These are phyloP conservation scores for Zapornia atra DNA, from an alignment of 2,113 vertebrate genomes.

Conservation along the genomic window DNA sequence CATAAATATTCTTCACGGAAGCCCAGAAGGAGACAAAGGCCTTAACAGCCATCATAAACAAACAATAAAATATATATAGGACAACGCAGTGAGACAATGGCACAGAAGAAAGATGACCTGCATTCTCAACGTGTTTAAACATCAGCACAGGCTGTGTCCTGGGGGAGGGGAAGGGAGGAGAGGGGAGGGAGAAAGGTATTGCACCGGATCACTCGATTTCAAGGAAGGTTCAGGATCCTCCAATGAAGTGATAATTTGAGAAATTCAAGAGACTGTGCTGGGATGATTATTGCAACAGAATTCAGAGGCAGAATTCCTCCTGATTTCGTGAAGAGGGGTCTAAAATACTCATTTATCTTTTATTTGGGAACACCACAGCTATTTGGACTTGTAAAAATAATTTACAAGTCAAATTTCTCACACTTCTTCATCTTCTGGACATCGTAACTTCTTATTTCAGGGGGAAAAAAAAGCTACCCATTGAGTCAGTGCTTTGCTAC, in stretches of 20 bases:
- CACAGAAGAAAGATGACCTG: constrained; percentile 42
- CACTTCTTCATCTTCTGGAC: background rate
- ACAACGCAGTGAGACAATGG: constrained; percentile 47
- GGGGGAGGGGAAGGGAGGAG: background rate
- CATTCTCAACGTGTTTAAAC: constrained; percentile 10
- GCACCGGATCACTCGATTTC: background rate
- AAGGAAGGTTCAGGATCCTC: background rate
- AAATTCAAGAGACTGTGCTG: background rate
- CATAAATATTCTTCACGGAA: constrained; percentile 53
- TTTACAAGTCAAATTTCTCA: background rate
- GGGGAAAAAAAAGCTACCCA: background rate
- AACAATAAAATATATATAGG: constrained; percentile 43
- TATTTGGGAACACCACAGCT: background rate
- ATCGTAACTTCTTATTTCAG: background rate
- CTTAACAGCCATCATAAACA: constrained; percentile 52
- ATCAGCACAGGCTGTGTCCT: background rate
- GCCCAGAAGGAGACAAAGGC: constrained; percentile 41
- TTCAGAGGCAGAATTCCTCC: background rate
- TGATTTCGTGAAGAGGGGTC: background rate
- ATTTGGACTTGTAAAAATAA: constrained; percentile 32
- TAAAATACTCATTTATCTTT: background rate
- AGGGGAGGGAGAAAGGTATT: background rate
- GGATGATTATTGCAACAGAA: background rate
- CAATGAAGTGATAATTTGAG: background rate
- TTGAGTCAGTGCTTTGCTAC: background rate